A percentile compares a stretch with the other conserved stretches of the same genome.
Conservation (phyloP, 1,140 invertebrate genomes). For the Caerostris darwini region DNA sequence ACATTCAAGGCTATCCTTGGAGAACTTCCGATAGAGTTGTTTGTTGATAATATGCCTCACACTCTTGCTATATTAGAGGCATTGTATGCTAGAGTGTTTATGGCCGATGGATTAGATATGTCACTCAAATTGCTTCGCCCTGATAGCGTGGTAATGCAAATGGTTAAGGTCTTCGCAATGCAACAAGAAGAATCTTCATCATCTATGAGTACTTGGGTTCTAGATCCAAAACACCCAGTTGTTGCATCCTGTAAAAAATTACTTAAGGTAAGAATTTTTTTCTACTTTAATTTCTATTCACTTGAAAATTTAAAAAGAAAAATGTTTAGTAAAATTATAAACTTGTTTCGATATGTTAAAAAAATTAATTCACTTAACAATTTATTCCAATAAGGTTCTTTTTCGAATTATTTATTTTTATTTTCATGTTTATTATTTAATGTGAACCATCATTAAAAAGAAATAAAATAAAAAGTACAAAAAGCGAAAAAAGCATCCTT, state of each 20-base stretch:
- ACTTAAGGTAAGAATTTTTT: conserved; percentile 81
- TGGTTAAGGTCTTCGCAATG: conserved; percentile 90
- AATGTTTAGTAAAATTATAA: too few species aligned
- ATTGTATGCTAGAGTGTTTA: conserved; percentile 88
- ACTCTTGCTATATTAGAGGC: conserved; percentile 92
- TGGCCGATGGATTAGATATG: conserved; percentile 81
- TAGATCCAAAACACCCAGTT: conserved; percentile 74
- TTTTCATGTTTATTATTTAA: too few species aligned
- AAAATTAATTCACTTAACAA: too few species aligned
- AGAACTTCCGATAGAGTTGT: conserved; percentile 92
- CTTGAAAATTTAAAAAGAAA: too few species aligned
- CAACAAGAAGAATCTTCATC: conserved; percentile 83
- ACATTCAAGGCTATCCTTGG: conserved; percentile 87
- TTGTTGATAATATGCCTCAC: conserved; percentile 93
- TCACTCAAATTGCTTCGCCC: conserved; percentile 85
- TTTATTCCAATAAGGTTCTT: too few species aligned
- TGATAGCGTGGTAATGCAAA: conserved; percentile 90
- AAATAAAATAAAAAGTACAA: too few species aligned
- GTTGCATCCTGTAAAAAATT: conserved; percentile 85
- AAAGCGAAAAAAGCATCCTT: too few species aligned
- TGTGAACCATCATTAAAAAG: too few species aligned
- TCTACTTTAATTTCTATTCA: too few species aligned
- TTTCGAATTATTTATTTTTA: too few species aligned
- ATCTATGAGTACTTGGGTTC: neutral
- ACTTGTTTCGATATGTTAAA: too few species aligned